Evolutionary conservation across 1,140 invertebrate species (phyloP), one percentile per base, ranked within the genome.

Genomic region (Teleopsis dalmanni): DNA sequence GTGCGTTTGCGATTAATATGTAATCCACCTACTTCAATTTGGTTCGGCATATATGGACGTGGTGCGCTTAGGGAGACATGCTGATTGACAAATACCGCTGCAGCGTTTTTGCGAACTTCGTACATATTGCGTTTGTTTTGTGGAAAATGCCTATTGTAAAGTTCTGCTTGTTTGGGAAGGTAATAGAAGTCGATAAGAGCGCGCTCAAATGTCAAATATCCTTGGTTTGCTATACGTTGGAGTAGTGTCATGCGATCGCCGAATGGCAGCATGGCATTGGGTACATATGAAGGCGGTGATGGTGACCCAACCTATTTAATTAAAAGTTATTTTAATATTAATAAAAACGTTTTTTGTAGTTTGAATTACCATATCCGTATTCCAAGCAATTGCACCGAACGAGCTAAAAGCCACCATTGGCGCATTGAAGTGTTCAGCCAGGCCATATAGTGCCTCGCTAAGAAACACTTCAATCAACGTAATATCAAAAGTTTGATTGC

Each of bases 31-130:
- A 63, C 54, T 40, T 58, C 53, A 25, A 65, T 58, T 26, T 58
- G 51, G 56, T 60, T 77, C 0, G 78, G 76, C 21, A 76, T 50
- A 4, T 65, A 54, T 2, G 78, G 78, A 41, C 71, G 61, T 11
- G 73, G 67, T 21, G 72, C 69, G 22, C 75, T 72, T 13, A 78
- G 54, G 22, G 61, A 67, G 11, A 74, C 63, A 53, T 78, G 73
- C 2, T 74, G 75, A 57, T 81, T 78, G 0, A 73, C 27, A 3
- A 83, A 51, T 2, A 73, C 54, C 7, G 75, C 42, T 3, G 61
- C 58, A 16, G 59, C 54, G 35, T 65, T 64, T 11, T 51, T 50
- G 1, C 52, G 19, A 2, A 64, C 35, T 2, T 56, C 50, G 9
- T 59, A 33, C 9, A 65, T 46, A 16, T 47, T 23, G 18, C 52